A percentile compares a stretch with the other conserved stretches of the same genome.
These are phyloP conservation scores for Perca fluviatilis DNA, from an alignment of 2,113 vertebrate species.

Conservation along the genomic window DNA sequence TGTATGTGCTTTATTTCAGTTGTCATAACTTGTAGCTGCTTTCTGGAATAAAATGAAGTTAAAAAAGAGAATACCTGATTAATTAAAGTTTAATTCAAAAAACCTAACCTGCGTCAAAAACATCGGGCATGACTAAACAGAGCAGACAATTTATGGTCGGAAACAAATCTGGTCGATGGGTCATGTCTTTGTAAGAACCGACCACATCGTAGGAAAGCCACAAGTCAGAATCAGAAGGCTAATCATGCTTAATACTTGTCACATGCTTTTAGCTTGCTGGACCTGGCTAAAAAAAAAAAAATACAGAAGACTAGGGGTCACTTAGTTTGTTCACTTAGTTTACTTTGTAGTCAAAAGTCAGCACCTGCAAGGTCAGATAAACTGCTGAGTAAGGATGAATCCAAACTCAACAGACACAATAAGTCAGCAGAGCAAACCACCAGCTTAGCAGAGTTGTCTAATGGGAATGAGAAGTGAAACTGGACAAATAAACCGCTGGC, in stretches of 20 bases:
- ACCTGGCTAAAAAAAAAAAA: neutral
- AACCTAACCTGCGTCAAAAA: neutral
- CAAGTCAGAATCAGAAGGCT: constrained; percentile 5
- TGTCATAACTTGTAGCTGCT: too few relatives aligned
- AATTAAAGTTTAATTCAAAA: neutral
- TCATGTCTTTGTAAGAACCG: neutral
- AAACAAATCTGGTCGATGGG: neutral
- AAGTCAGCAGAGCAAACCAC: constrained; percentile 38
- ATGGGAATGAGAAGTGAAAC: constrained; percentile 66
- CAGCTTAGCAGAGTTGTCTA: neutral
- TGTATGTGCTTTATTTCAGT: too few relatives aligned
- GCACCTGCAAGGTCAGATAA: neutral
- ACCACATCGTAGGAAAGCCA: neutral
- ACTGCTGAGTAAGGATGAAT: constrained; percentile 26
- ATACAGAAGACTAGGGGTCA: neutral
- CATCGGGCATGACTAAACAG: neutral
- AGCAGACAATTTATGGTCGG: neutral
- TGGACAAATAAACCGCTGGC: neutral
- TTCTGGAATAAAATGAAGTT: too few relatives aligned
- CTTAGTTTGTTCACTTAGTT: neutral
- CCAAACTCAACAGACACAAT: neutral
- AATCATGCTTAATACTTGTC: constrained; percentile 47
- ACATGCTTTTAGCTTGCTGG: constrained; percentile 40
- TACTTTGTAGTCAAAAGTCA: neutral
- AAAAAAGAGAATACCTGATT: neutral